Evolutionary conservation across 2,113 vertebrate species (phyloP), one percentile per base, ranked within the genome.

Genomic region (Labeo catla): DNA sequence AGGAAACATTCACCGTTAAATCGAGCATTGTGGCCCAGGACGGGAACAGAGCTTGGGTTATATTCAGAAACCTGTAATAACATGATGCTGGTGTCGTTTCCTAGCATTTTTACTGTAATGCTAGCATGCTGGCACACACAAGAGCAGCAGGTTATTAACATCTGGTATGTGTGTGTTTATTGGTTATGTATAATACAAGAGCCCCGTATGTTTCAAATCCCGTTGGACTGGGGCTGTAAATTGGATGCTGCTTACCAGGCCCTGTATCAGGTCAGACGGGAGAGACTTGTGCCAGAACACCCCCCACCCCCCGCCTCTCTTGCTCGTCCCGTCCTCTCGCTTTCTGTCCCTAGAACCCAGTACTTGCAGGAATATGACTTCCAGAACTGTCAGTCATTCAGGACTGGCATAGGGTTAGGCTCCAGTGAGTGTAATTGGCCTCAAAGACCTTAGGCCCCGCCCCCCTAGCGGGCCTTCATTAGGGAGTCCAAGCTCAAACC

Each of bases 131-230:
- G 81, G 65, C 66, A 83, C 77, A 45, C 52, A 80, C 77, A 43
- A 39, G 77, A 80, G 77, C 54, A 82, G 50, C 59, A 57, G 21
- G 36, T 73, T 84, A 59, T 84, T 45, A 84, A 84, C 82, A 73
- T 45, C 10, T 84, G 47, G 23, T 59, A 68, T 12, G 65, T 68
- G 84, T 92, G 94, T 95, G 86, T 97, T 98, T 98, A 98, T 98
- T 98, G 96, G 95, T 93, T 95, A 94, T 99, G 95, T 96, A 97
- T 98, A 97, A 98, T 98, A 97, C 96, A 98, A 97, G 95, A 97
- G 96, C 95, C 93, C 95, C 94, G 78, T 96, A 95, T 93, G 96
- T 94, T 90, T 90, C 91, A 94, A 95, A 95, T 96, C 94, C 93
- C 90, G 92, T 94, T 95, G 97, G 52, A 72, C 93, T 90, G 91